phyloP scores from a whole-genome alignment of 2,113 vertebrate genomes.

The Todiramphus saurophagus region DNA sequence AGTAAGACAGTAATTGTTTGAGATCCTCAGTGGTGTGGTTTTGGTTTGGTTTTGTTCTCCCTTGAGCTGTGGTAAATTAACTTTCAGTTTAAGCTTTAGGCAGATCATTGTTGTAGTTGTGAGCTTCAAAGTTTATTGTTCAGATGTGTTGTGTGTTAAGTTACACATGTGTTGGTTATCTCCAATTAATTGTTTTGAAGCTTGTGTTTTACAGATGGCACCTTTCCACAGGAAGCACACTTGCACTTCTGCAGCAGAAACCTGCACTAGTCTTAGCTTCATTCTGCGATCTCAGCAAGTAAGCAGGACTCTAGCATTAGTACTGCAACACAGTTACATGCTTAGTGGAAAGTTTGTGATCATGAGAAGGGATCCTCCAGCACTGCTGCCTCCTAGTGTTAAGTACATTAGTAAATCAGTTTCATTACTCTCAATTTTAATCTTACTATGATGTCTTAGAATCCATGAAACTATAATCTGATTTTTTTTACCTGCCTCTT shows the following conservation, averaged over 20 bases:
- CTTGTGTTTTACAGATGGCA: background rate
- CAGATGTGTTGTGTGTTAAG: background rate
- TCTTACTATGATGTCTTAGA: background rate
- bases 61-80: background rate
- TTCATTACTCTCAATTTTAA: background rate
- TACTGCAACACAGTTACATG: background rate
- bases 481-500: background rate
- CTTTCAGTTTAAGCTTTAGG: conserved; percentile 25
- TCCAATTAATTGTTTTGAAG: background rate
- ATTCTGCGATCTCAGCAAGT: background rate
- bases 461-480: background rate
- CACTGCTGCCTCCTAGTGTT: conserved; percentile 26
- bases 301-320: background rate
- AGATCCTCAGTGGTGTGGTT: background rate
- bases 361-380: background rate
- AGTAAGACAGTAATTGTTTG: background rate
- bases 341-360: background rate
- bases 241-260: conserved; percentile 18
- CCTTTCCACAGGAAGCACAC: background rate
- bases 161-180: background rate
- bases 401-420: background rate
- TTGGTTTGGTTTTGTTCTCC: background rate
- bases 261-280: background rate
- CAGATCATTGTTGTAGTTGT: conserved; percentile 16
- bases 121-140: conserved; percentile 25